Conservation (phyloP, 1,140 invertebrate species). For the Ganaspis sp. region DNA sequence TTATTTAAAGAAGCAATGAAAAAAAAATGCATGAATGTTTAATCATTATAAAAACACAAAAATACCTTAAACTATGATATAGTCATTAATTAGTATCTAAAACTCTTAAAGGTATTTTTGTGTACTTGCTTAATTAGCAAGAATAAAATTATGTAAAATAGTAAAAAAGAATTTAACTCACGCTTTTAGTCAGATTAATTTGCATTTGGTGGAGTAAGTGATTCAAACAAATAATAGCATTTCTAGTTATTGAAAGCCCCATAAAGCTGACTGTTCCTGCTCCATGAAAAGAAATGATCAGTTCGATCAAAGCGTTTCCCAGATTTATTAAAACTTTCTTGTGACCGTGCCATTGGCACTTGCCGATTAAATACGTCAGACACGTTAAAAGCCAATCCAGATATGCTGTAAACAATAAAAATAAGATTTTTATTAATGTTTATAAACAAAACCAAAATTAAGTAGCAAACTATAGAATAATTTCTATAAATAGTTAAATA, state of each 20-base stretch:
- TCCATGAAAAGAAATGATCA: constrained; percentile 76
- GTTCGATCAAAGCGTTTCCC: constrained; percentile 71
- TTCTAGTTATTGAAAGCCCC: constrained; percentile 77
- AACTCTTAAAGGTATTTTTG: no score
- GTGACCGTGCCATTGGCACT: constrained; percentile 71
- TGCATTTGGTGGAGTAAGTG: constrained; percentile 77
- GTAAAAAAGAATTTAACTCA: constrained; percentile 45
- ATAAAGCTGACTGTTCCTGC: constrained; percentile 76
- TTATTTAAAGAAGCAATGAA: no score
- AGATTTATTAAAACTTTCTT: constrained; percentile 62
- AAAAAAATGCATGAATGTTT: no score
- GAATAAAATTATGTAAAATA: no score
- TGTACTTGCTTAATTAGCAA: no score
- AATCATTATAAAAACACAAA: no score
- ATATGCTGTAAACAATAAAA: constrained; percentile 68
- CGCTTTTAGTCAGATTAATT: constrained; percentile 69
- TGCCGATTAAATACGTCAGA: constrained; percentile 74
- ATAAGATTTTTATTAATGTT: no score
- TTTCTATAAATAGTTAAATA: neutral
- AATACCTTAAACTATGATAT: no score
- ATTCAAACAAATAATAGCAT: constrained; percentile 77
- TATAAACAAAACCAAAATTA: no score
- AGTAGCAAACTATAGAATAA: neutral
- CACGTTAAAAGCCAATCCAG: constrained; percentile 76
- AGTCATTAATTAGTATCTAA: no score